phyloP scores from a whole-genome alignment of 1,140 invertebrate genomes.

The Bombus waltoni region DNA sequence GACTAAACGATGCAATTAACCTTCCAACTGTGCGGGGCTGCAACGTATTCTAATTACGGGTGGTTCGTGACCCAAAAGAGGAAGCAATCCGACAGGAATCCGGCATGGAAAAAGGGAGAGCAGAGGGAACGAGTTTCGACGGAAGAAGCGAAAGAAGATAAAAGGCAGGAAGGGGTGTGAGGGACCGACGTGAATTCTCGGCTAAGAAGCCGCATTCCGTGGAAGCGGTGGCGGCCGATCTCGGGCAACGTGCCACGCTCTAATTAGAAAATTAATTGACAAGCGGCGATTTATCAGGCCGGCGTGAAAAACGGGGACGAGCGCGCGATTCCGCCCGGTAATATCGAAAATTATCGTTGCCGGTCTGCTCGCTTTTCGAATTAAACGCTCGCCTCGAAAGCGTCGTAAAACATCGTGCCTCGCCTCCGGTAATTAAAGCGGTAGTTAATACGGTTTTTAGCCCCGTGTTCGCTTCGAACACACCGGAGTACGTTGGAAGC shows the following conservation, averaged over 20 bases:
- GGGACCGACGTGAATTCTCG: background rate
- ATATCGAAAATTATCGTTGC: slow-evolving; percentile 58
- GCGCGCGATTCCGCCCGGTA: slow-evolving; percentile 34
- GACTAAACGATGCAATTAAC: too few relatives aligned
- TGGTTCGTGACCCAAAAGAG: too few relatives aligned
- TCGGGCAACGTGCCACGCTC: slow-evolving; percentile 25
- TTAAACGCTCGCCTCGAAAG: slow-evolving; percentile 37
- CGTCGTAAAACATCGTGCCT: slow-evolving; percentile 51
- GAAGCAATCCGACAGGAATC: too few relatives aligned
- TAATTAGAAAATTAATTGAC: slow-evolving; percentile 70
- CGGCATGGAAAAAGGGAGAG: too few relatives aligned
- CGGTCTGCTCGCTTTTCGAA: slow-evolving; percentile 40
- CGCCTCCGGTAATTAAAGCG: slow-evolving; percentile 58
- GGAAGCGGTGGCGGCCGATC: background rate
- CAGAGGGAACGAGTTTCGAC: too few relatives aligned
- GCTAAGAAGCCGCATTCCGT: slow-evolving; percentile 23
- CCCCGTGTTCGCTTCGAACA: background rate
- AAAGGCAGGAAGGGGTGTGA: background rate
- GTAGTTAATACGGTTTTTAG: slow-evolving; percentile 63
- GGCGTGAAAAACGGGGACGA: background rate
- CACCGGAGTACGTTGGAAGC: background rate
- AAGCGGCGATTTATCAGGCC: slow-evolving; percentile 57
- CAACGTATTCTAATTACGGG: too few relatives aligned
- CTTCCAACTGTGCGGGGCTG: too few relatives aligned
- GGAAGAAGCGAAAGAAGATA: too few relatives aligned